Evolutionary conservation across 2,888 invertebrate species (phyloP).

Genomic region (Serrognathus titanus): DNA sequence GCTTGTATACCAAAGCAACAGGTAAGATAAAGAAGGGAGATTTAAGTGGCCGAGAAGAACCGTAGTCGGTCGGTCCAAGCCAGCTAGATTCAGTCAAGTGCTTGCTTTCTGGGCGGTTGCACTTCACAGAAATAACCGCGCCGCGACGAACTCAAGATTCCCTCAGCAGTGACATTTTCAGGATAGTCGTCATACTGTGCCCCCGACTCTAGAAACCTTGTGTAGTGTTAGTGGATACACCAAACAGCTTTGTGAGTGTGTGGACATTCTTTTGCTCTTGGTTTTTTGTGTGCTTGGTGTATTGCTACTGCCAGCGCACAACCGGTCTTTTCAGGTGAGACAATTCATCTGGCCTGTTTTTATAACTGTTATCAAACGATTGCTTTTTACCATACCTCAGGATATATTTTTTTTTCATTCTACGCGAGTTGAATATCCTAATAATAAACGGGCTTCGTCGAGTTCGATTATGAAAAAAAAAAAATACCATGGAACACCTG

Average conservation of each 20-base stretch:
- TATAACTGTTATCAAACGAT: slow-evolving; percentile 34
- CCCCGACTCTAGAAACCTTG: neutral
- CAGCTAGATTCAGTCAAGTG: slow-evolving; percentile 21
- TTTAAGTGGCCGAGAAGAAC: slow-evolving; percentile 20
- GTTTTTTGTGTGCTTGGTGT: slow-evolving; percentile 2
- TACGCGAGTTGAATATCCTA: neutral
- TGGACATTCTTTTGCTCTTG: neutral
- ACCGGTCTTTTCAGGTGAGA: slow-evolving; percentile 40
- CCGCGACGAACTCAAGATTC: slow-evolving; percentile 3
- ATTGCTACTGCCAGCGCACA: slow-evolving; percentile 22
- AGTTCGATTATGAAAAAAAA: no score
- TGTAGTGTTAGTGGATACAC: slow-evolving; percentile 1
- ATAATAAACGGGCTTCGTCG: neutral
- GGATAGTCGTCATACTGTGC: neutral
- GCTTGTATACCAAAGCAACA: slow-evolving; percentile 17
- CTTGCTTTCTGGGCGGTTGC: slow-evolving; percentile 19
- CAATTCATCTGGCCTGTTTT: slow-evolving; percentile 29
- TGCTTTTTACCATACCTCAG: slow-evolving; percentile 1
- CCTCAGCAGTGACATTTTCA: neutral
- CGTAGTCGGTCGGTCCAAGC: slow-evolving; percentile 19
- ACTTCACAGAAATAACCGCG: slow-evolving; percentile 16
- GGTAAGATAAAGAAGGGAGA: slow-evolving; percentile 22
- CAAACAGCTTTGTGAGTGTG: slow-evolving; percentile 1
- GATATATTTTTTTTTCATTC: slow-evolving; percentile 1
- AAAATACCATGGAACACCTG: no score